Conservation (phyloP, 2,113 vertebrate species). For the Odocoileus virginianus region DNA sequence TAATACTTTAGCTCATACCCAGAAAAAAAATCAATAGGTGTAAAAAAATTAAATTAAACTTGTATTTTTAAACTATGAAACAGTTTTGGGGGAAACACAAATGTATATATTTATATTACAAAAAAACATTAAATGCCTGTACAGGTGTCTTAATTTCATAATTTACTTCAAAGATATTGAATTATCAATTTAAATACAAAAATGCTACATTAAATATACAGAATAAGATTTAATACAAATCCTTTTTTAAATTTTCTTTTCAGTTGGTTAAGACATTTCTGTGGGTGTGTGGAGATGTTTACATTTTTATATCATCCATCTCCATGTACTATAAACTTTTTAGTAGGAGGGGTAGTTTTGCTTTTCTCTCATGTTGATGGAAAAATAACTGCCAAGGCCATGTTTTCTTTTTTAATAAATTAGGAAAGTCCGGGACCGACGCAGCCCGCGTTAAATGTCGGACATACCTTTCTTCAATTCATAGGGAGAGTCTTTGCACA, state of each 20-base stretch:
- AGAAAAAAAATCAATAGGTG: constrained; percentile 80
- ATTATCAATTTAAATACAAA: constrained; percentile 99
- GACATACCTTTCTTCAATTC: constrained; percentile 99
- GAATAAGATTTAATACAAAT: constrained; percentile 99
- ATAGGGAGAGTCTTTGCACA: constrained; percentile 98
- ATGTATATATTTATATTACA: constrained; percentile 88
- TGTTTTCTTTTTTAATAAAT: constrained; percentile 79
- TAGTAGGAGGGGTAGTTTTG: constrained; percentile 79
- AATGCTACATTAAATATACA: constrained; percentile 99
- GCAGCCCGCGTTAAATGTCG: constrained; percentile 95
- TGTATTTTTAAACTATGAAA: constrained; percentile 87
- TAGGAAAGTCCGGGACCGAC: constrained; percentile 79
- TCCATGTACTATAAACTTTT: constrained; percentile 93
- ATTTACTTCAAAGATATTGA: constrained; percentile 99
- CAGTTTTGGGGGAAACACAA: constrained; percentile 84
- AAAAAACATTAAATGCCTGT: constrained; percentile 89
- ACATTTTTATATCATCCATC: constrained; percentile 85
- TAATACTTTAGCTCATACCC: constrained; percentile 79
- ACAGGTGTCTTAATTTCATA: constrained; percentile 94
- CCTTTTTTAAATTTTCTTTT: constrained; percentile 82
- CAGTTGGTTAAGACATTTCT: constrained; percentile 92
- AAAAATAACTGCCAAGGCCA: constrained; percentile 83
- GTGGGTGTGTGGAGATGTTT: constrained; percentile 78
- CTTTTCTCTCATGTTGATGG: constrained; percentile 77
- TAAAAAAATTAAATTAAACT: constrained; percentile 87